A percentile compares a stretch with the other conserved stretches of the same genome.
phyloP scores from a whole-genome alignment of 2,888 invertebrate genomes.

The Cremastinae sp. region DNA sequence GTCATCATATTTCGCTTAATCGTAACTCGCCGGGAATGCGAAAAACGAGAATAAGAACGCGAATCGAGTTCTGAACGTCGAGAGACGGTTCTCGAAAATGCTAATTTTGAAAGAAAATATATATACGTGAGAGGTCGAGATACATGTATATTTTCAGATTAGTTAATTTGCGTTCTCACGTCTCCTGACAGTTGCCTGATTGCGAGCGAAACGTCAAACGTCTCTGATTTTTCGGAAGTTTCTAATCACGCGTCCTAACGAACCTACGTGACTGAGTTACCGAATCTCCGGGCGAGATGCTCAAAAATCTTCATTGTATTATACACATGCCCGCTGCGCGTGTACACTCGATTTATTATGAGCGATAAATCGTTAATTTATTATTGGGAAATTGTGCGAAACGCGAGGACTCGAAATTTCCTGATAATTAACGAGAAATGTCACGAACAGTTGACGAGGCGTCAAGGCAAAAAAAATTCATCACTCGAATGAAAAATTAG shows the following conservation, averaged over 20 bases:
- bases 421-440: constrained; percentile 9
- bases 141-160: too few relatives aligned
- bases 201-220: background rate
- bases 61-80: too few relatives aligned
- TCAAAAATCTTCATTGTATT: background rate
- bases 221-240: constrained; percentile 40
- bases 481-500: background rate
- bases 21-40: background rate
- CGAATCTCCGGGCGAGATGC: background rate
- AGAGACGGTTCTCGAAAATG: background rate
- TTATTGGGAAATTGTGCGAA: background rate
- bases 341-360: background rate
- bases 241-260: constrained; percentile 47
- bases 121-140: too few relatives aligned
- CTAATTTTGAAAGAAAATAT: too few relatives aligned
- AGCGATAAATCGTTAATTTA: background rate
- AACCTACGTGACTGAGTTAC: background rate
- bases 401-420: background rate
- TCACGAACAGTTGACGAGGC: background rate
- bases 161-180: too few relatives aligned
- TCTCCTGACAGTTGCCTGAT: background rate
- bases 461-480: background rate
- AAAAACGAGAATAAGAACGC: background rate
- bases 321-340: background rate
- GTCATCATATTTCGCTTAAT: constrained; percentile 30